Evolutionary conservation across 2,797 vertebrate species (phyloP), one percentile per base, ranked within the genome.

Genomic region (Rhinophrynus dorsalis): DNA sequence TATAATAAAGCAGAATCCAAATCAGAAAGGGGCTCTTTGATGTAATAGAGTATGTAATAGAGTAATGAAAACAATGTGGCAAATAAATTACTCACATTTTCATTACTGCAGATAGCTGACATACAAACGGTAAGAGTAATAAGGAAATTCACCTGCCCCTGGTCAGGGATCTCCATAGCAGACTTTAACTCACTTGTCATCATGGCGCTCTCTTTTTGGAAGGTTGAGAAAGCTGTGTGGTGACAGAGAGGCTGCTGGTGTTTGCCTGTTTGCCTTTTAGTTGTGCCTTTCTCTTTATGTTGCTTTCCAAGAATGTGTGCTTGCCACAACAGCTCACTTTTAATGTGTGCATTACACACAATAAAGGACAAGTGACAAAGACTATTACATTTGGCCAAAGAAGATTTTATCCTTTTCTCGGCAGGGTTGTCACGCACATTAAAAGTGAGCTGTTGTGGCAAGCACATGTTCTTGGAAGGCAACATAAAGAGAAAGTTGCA

Each of bases 341-440:
- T 98, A 0, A 99, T 90, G 15, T 90, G 87, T 18, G 84, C 81
- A 65, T 88, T 90, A 79, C 97, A 99, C 29, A 98, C 67, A 1
- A 78, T 72, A 35, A 96, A 99, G 38, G 89, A 95, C 47, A 99
- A 84, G 69, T 97, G 94, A 0, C 91, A 95, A 33, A 94, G 78
- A 32, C 90, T 93, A 85, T 93, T 98, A 85, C 98, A 99, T 78
- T n/a, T n/a, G n/a, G n/a, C n/a, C n/a, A n/a, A n/a, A n/a, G n/a
- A n/a, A n/a, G n/a, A n/a, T n/a, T n/a, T n/a, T n/a, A n/a, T n/a
- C n/a, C n/a, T n/a, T n/a, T n/a, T n/a, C n/a, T n/a, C n/a, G n/a
- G n/a, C n/a, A n/a, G n/a, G n/a, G n/a, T n/a, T n/a, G n/a, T n/a
- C n/a, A n/a, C 84, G 17, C 87, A 90, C 15, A 90, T 99, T 0